phyloP scores from a whole-genome alignment of 2,113 vertebrate species.

The Indicator indicator region DNA sequence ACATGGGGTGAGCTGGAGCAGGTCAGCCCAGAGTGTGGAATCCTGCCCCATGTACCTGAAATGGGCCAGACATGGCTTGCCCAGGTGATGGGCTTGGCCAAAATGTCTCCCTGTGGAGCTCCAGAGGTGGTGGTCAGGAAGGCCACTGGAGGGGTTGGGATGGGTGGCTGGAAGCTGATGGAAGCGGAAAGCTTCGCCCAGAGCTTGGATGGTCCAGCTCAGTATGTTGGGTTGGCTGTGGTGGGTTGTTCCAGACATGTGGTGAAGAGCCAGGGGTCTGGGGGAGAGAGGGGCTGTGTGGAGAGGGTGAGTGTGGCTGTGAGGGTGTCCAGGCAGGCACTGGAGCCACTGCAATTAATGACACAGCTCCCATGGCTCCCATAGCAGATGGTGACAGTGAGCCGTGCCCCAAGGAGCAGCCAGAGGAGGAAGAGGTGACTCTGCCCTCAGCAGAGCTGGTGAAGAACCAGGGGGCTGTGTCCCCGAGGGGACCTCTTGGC shows the following conservation, averaged over 20 bases:
- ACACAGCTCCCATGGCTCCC: no score
- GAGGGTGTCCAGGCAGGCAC: no score
- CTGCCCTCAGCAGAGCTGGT: no score
- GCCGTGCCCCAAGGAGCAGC: background rate
- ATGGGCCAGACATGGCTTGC: background rate
- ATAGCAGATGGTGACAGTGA: background rate
- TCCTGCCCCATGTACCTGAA: background rate
- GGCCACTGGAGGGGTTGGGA: background rate
- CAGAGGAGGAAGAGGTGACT: background rate
- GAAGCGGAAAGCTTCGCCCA: background rate
- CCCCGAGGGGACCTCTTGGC: rapidly evolving
- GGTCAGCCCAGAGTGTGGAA: background rate
- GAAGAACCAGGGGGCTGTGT: background rate
- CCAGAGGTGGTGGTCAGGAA: background rate
- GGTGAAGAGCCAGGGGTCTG: no score
- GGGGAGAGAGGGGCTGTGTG: background rate
- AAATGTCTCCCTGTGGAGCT: background rate
- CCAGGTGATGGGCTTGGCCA: background rate
- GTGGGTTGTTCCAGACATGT: no score
- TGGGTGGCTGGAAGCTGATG: background rate
- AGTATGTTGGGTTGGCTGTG: no score
- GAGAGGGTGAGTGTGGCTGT: background rate
- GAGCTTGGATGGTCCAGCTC: background rate
- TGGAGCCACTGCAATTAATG: rapidly evolving
- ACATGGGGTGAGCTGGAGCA: no score